These are phyloP conservation scores for Nephrotoma appendiculata DNA, from an alignment of 2,888 invertebrate genomes.

Conservation along the genomic window DNA sequence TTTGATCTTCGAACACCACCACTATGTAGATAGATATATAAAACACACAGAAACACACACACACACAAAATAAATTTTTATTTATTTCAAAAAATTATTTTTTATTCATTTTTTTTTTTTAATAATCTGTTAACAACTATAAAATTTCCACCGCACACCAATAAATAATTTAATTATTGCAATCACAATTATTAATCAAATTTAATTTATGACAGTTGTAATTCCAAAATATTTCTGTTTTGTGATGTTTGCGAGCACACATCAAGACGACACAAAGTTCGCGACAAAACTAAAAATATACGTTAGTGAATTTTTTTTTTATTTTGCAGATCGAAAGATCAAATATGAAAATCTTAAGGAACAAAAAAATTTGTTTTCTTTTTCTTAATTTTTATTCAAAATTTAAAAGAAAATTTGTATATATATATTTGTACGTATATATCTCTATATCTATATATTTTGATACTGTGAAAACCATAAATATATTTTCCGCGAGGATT, in stretches of 20 bases:
- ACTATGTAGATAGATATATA: not conserved
- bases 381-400: not conserved
- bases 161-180: not conserved
- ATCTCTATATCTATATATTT: not conserved
- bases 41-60: not conserved
- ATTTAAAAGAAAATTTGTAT: not conserved
- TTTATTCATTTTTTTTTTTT: not conserved
- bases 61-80: not conserved
- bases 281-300: conserved; percentile 1
- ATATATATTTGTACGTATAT: not conserved
- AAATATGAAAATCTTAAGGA: not conserved
- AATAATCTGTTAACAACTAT: not conserved
- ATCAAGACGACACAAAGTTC: not conserved
- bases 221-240: not conserved
- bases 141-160: not conserved
- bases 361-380: not conserved
- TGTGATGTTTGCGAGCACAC: not conserved
- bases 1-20: not conserved
- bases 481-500: not conserved
- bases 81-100: not conserved
- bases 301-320: not conserved
- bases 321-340: not conserved
- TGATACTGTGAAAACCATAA: not conserved
- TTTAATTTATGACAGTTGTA: not conserved
- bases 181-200: not conserved